Base-by-base conservation (phyloP, 2,888 invertebrate species). In the Dione vanillae region DNA sequence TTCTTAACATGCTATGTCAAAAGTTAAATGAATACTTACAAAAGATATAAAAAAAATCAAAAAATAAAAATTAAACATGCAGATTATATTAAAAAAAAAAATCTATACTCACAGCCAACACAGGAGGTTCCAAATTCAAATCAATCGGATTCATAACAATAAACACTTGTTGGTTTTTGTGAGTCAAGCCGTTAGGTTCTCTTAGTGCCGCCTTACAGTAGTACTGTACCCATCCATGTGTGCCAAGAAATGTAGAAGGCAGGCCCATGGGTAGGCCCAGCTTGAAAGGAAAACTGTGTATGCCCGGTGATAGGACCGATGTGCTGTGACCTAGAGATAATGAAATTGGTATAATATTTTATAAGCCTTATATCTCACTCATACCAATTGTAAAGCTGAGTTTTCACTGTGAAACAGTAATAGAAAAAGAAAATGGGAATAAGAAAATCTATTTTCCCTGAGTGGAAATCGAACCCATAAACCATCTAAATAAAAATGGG, bases 121-220 rank as follows among this genome's bases (percentile, higher is more conserved):
- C 96, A 9, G 97, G 96, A 51, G 98, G 97, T 85, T 98, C 98
- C 86, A 97, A 91, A 91, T 98, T 98, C 80, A 98, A 94, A 87
- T 98, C 98, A 77, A 98, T 98, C 6, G 98, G 98, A 88, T 97
- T 98, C 98, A 98, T 98, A 3, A 98, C 98, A 81, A 98, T 98
- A 88, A 98, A 98, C n/a, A 98, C 98, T 91, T 98, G 98, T 87
- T 98, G 98, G 86, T 98, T 98, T 88, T 98, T 98, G 85, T 98
- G 98, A 7, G 97, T 97, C 47, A 98, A 92, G 0, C 98, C 98
- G 76, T 96, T 96, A 9, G 98, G 97, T 81, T 98, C 98, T 61
- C 97, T 93, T 19, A 98, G 91, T 0, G 98, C 98, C 20, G 98
- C 97, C 87, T 98, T 98, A 83, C 98, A 98, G 85, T 96, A 98